A percentile compares a stretch with the other conserved stretches of the same genome.
Conservation (phyloP, 1,140 invertebrate genomes). For the Eulimnadia texana region DNA sequence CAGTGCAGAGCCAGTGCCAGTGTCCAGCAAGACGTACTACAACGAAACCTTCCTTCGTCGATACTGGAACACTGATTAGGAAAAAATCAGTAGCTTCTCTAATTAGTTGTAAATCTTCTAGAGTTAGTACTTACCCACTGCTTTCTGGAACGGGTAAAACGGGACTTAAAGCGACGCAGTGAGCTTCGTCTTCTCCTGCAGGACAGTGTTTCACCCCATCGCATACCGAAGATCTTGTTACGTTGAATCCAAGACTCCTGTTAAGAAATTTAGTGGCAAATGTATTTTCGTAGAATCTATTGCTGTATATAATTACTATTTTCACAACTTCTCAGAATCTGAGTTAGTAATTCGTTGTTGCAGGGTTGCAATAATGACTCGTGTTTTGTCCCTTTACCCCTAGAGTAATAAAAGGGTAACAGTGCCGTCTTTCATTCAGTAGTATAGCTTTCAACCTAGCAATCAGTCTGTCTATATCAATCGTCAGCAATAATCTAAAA, state of each 20-base stretch:
- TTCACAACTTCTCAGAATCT: no score
- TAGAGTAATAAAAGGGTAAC: no score
- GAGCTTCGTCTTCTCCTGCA: not conserved
- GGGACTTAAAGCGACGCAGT: not conserved
- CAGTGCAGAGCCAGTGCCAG: not conserved
- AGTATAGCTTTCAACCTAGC: no score
- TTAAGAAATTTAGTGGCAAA: no score
- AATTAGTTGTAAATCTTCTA: not conserved
- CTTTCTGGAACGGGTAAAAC: not conserved
- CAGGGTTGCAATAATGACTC: no score
- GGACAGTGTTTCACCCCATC: not conserved
- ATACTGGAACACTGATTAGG: not conserved
- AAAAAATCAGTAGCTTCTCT: not conserved
- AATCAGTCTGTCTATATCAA: no score
- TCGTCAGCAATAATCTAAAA: no score
- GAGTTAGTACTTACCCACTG: not conserved
- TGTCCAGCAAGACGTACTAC: not conserved
- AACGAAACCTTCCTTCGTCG: not conserved
- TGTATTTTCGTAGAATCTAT: no score
- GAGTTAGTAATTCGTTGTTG: no score
- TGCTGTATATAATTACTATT: no score
- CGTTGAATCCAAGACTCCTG: not conserved
- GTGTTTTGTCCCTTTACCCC: no score
- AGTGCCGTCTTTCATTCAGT: no score
- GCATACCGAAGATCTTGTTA: not conserved